These are phyloP conservation scores for Heliconius ismenius DNA, from an alignment of 2,888 invertebrate genomes.

Conservation along the genomic window DNA sequence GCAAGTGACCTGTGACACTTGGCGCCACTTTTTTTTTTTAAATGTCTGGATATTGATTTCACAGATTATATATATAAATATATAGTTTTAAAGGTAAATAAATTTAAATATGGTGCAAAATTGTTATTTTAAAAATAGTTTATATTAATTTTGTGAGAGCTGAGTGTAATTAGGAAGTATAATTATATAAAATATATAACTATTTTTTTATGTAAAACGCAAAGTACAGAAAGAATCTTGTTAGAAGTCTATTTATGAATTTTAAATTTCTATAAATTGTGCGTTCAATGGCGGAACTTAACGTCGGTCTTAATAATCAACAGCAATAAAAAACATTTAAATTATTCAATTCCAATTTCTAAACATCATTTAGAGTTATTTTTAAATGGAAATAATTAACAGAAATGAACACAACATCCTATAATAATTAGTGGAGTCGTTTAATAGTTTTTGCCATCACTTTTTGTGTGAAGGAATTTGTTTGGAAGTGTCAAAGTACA, in stretches of 20 bases:
- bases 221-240: background rate
- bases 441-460: conserved; percentile 41
- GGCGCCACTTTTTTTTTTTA: conserved; percentile 68
- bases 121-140: background rate
- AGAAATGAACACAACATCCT: conserved; percentile 29
- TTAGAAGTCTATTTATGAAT: background rate
- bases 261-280: too few relatives aligned
- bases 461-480: conserved; percentile 51
- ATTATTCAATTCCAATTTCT: too few relatives aligned
- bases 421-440: conserved; percentile 25
- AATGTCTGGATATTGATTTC: conserved; percentile 51
- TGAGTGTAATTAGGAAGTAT: background rate
- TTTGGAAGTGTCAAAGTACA: conserved; percentile 64
- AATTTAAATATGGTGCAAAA: background rate
- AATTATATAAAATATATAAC: background rate
- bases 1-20: conserved; percentile 68
- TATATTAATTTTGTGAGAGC: background rate
- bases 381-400: conserved; percentile 40
- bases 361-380: conserved; percentile 1
- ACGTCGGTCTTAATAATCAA: too few relatives aligned
- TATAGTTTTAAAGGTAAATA: background rate
- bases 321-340: too few relatives aligned
- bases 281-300: too few relatives aligned
- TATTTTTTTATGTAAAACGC: background rate
- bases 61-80: conserved; percentile 8